A percentile compares a stretch with the other conserved stretches of the same genome.
These are phyloP conservation scores for Protodeltote pygarga DNA, from an alignment of 2,888 invertebrate species.

Conservation along the genomic window DNA sequence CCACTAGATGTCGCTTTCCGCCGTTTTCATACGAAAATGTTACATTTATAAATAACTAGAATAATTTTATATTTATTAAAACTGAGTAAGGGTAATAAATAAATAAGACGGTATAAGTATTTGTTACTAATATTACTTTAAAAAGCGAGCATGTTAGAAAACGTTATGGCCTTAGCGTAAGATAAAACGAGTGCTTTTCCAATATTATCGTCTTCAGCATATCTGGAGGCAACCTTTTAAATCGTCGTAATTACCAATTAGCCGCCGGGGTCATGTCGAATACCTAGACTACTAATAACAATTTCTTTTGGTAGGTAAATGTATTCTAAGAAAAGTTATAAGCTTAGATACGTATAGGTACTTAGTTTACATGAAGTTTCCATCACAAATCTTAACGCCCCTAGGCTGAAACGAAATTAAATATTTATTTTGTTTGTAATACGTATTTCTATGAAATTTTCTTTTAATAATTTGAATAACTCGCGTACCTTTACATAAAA, in stretches of 20 bases:
- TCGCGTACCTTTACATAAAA: no score
- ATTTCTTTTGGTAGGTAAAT: conserved; percentile 41
- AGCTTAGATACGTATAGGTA: no score
- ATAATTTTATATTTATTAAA: neutral
- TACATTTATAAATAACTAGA: neutral
- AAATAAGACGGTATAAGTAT: no score
- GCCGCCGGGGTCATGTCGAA: conserved; percentile 48
- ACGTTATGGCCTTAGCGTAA: conserved; percentile 29
- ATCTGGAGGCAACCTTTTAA: conserved; percentile 49
- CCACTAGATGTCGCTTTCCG: conserved; percentile 68
- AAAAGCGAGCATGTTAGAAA: conserved; percentile 22
- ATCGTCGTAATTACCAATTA: conserved; percentile 68
- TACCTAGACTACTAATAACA: conserved; percentile 40
- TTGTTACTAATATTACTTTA: conserved; percentile 20
- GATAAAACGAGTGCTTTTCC: conserved; percentile 42
- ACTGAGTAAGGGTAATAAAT: neutral
- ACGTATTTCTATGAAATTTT: no score
- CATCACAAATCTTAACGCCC: no score
- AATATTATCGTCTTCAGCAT: conserved; percentile 44
- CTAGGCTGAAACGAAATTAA: no score
- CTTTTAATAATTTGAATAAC: no score
- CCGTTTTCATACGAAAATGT: conserved; percentile 4
- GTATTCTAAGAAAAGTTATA: conserved; percentile 33
- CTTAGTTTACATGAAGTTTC: no score
- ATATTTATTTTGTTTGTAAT: no score